These are phyloP conservation scores for Sitta carolinensis DNA, from an alignment of 2,797 vertebrate species.

Conservation along the genomic window DNA sequence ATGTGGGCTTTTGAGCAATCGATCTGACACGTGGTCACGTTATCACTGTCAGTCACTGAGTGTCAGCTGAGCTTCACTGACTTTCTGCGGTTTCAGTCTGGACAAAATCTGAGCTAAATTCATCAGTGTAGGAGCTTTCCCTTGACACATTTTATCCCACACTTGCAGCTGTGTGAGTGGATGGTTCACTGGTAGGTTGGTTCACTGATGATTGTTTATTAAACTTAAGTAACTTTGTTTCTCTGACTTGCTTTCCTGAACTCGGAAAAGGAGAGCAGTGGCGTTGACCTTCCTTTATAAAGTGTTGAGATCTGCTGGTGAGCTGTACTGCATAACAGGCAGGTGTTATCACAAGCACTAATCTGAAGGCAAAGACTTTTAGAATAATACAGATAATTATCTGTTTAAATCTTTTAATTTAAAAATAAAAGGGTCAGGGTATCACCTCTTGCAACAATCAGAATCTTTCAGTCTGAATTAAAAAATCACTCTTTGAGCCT, in stretches of 20 bases:
- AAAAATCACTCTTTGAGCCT: not conserved
- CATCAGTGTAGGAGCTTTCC: not conserved
- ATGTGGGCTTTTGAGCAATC: not conserved
- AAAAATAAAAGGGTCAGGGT: not conserved
- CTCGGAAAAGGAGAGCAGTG: not conserved
- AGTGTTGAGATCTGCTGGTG: not conserved
- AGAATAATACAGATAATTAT: not conserved
- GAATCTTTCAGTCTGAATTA: not conserved
- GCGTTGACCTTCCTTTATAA: not conserved
- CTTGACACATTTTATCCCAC: fast-evolving
- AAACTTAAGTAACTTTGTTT: not conserved
- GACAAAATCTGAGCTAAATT: not conserved
- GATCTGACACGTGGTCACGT: not conserved
- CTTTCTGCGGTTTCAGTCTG: not conserved
- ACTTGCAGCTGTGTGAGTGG: not conserved
- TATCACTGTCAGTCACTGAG: not conserved
- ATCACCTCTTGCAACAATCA: not conserved
- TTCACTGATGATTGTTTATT: not conserved
- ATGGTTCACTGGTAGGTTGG: not conserved
- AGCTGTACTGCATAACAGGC: not conserved
- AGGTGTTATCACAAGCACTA: not conserved
- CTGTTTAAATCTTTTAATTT: not conserved
- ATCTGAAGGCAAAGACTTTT: not conserved
- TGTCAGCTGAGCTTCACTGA: not conserved
- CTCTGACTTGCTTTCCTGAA: not conserved